phyloP scores from a whole-genome alignment of 1,140 invertebrate genomes.

The Caerostris darwini region DNA sequence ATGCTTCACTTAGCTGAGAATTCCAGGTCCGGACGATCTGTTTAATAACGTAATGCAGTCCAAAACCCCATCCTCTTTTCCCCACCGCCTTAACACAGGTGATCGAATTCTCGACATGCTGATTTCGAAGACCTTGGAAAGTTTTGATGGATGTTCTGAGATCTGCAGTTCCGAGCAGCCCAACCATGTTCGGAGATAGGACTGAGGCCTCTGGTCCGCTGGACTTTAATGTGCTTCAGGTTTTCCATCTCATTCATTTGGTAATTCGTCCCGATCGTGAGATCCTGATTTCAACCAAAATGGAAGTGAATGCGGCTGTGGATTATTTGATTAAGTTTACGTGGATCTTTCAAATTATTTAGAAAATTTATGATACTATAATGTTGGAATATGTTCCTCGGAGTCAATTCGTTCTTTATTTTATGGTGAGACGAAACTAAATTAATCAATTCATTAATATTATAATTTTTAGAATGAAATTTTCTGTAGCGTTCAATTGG shows the following conservation, averaged over 20 bases:
- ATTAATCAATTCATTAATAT: too few species aligned
- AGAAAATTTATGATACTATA: too few species aligned
- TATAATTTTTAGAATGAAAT: too few species aligned
- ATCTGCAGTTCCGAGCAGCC: not conserved
- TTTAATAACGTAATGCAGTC: slow-evolving; percentile 15
- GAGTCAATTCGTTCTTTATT: too few species aligned
- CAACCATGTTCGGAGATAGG: not conserved
- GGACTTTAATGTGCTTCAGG: not conserved
- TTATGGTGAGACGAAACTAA: too few species aligned
- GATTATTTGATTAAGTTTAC: too few species aligned
- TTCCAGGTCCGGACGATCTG: not conserved
- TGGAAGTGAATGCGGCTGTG: too few species aligned
- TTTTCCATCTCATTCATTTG: slow-evolving; percentile 25
- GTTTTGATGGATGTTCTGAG: slow-evolving; percentile 47
- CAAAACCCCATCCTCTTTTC: not conserved
- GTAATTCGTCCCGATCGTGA: slow-evolving; percentile 1
- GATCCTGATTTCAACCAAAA: not conserved
- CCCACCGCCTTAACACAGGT: slow-evolving; percentile 2
- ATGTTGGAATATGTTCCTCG: too few species aligned
- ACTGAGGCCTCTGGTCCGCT: not conserved
- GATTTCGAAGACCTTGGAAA: slow-evolving; percentile 37
- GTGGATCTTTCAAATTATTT: too few species aligned
- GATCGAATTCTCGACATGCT: slow-evolving; percentile 26
- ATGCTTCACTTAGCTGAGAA: not conserved
- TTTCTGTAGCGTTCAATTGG: too few species aligned